These are phyloP conservation scores for Spea multiplicata DNA, from an alignment of 2,113 vertebrate species.

Conservation along the genomic window DNA sequence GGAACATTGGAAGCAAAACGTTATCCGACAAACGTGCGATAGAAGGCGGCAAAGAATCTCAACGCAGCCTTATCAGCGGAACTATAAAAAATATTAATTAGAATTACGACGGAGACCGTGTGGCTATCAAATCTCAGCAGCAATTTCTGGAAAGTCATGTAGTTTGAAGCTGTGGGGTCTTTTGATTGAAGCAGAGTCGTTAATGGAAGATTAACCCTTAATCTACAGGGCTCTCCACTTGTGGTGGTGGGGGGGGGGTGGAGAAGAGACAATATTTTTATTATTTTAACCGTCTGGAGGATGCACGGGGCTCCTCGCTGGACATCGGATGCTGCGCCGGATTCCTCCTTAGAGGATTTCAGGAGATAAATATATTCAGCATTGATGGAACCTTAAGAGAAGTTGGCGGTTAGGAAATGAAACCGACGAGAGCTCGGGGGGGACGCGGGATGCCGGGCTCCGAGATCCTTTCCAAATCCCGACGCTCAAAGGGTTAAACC, in stretches of 20 bases:
- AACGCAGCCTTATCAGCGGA: background rate
- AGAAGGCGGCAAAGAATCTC: no score
- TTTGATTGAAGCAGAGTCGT: background rate
- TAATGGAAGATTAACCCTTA: background rate
- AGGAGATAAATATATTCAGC: no score
- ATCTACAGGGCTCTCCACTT: background rate
- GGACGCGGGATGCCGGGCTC: no score
- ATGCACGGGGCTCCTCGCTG: no score
- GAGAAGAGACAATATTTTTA: background rate
- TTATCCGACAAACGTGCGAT: no score
- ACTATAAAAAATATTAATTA: conserved; percentile 6
- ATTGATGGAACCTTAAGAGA: no score
- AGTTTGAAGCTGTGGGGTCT: background rate
- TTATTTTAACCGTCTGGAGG: no score
- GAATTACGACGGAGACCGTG: conserved; percentile 6
- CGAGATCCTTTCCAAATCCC: background rate
- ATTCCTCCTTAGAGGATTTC: no score
- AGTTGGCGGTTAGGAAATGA: no score
- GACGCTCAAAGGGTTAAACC: background rate
- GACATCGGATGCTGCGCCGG: no score
- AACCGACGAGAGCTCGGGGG: no score
- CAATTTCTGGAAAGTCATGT: background rate
- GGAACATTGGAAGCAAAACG: background rate
- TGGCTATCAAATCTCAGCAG: background rate
- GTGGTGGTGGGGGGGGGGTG: background rate